Evolutionary conservation across 2,888 invertebrate species (phyloP), one percentile per base, ranked within the genome.

Genomic region (Empis stercorea): DNA sequence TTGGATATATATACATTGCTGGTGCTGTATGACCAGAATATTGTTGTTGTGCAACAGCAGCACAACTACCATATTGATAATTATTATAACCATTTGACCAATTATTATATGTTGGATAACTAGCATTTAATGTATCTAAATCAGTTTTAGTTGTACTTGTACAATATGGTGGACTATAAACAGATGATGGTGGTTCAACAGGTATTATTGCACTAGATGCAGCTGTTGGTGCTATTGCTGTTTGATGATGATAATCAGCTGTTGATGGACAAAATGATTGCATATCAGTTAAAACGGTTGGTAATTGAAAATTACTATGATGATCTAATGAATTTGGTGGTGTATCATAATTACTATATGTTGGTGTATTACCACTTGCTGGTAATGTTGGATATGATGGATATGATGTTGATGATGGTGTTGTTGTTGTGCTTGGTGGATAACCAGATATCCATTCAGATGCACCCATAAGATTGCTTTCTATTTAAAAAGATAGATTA

Each of bases 1-100:
- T 84, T 0, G 87, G 87, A 59, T 78, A 80, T 1, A 87, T 75
- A 16, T 87, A 79, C 79, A 87, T 81, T 3, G 81, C 76, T 2
- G 76, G 71, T 0, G 80, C 58, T 4, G 63, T 56, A 27, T 66
- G 66, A 6, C 61, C 60, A 10, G 63, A 56, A 43, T 59, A 60
- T 43, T 61, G 63, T 16, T 61, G 55, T 39, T 64, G 63, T 2
- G 64, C 59, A 13, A 66, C 52, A 77, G 64, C 59, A n/a, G 66
- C 52, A 77, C 67, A 66, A 52, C 62, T 64, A 41, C 63, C 65
- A 71, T 86, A 84, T 60, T 81, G 80, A 59, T 81, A 81, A 61
- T 81, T 81, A 61, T 82, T 79, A 65, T 81, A 84, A 51, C 79
- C 79, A 66, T 82, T 81, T 27, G 68, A 62, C 66, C 69, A 69